Conservation (phyloP, 2,113 vertebrate genomes). For the Probosciger aterrimus region DNA sequence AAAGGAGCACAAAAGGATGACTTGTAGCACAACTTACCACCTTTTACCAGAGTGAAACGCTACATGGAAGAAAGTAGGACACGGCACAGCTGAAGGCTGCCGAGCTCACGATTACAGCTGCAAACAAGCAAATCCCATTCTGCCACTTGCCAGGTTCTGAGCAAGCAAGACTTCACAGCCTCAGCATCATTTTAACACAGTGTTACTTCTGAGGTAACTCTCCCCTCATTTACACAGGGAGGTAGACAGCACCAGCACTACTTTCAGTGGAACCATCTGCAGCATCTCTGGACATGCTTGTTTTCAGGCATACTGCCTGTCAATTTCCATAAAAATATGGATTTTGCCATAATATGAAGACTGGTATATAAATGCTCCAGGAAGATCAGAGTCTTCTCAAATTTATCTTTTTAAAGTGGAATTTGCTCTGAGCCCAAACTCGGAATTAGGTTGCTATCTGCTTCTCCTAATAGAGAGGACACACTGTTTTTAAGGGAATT, state of each 20-base stretch:
- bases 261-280: not conserved
- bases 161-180: not conserved
- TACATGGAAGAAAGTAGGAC: not conserved
- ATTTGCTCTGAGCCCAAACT: not conserved
- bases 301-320: not conserved
- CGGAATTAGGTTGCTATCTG: not conserved
- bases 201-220: not conserved
- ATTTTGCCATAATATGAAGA: not conserved
- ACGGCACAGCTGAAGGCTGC: rapidly evolving
- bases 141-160: not conserved
- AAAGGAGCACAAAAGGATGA: not conserved
- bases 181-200: not conserved
- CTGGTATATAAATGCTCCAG: not conserved
- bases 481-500: not conserved
- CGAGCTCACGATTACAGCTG: not conserved
- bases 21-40: not conserved
- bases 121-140: not conserved
- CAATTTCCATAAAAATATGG: not conserved
- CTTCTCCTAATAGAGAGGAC: not conserved
- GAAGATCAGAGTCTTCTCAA: not conserved
- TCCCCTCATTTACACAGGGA: not conserved
- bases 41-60: not conserved
- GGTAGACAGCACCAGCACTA: not conserved
- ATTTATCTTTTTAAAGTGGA: not conserved
- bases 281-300: not conserved